Conservation (phyloP, 2,113 vertebrate genomes). For the Thinocorus orbignyianus region DNA sequence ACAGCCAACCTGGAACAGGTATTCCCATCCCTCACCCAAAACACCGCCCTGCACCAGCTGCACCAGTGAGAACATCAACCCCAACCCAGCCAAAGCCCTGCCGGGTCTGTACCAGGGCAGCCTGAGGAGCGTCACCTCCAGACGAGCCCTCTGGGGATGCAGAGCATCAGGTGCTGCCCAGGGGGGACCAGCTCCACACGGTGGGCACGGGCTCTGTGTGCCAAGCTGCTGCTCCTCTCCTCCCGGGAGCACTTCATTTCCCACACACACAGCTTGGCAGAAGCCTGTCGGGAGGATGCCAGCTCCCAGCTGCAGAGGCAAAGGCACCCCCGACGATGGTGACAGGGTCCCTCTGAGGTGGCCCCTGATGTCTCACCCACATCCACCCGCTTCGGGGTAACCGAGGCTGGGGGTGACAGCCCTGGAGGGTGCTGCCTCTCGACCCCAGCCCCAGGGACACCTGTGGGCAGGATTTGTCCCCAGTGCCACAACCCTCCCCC, state of each 20-base stretch:
- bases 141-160: rapidly evolving
- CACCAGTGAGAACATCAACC: background rate
- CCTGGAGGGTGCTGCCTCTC: background rate
- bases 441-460: background rate
- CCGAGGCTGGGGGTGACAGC: background rate
- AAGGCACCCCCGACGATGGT: background rate
- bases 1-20: no score
- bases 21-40: background rate
- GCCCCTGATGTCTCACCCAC: background rate
- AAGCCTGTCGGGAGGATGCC: background rate
- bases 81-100: background rate
- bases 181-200: background rate
- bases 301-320: background rate
- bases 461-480: background rate
- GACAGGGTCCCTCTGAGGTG: background rate
- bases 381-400: background rate
- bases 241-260: background rate
- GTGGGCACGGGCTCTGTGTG: background rate
- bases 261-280: rapidly evolving
- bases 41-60: background rate
- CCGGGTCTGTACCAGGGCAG: background rate
- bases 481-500: rapidly evolving
- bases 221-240: background rate
- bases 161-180: background rate
- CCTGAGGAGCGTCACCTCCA: background rate